These are phyloP conservation scores for Orchesellides sinensis DNA, from an alignment of 2,888 invertebrate species.

Conservation along the genomic window DNA sequence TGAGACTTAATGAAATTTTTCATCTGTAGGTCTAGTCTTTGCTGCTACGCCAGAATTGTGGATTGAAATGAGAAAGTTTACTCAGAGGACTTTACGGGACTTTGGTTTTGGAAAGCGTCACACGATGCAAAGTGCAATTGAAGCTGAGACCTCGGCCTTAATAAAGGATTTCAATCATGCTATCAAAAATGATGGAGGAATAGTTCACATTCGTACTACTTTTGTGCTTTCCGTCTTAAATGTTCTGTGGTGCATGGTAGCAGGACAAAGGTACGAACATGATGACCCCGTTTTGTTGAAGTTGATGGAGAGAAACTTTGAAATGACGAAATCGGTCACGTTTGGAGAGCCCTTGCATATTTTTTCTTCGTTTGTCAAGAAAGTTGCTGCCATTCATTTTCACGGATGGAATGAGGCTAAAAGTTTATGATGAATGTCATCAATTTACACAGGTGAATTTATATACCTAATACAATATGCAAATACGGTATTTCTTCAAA, in stretches of 20 bases:
- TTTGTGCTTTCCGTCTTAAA: conserved; percentile 64
- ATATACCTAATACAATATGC: no score
- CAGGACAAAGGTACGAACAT: conserved; percentile 67
- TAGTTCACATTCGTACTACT: conserved; percentile 40
- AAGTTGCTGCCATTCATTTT: conserved; percentile 14
- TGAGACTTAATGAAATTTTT: background rate
- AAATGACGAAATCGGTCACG: conserved; percentile 49
- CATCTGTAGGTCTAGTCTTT: conserved; percentile 32
- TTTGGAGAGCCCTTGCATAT: conserved; percentile 41
- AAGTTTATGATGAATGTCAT: conserved; percentile 41
- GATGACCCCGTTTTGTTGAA: conserved; percentile 68
- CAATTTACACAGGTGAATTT: conserved; percentile 32
- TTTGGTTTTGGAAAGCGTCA: conserved; percentile 69
- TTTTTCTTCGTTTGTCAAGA: background rate
- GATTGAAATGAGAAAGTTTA: conserved; percentile 52
- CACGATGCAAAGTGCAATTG: conserved; percentile 69
- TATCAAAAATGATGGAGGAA: conserved; percentile 23
- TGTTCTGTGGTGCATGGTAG: conserved; percentile 72
- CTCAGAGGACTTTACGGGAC: conserved; percentile 55
- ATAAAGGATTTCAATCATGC: conserved; percentile 38
- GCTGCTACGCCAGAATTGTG: conserved; percentile 42
- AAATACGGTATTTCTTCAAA: no score
- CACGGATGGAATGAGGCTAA: background rate
- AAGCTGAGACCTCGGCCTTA: conserved; percentile 57
- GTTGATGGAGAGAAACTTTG: conserved; percentile 60